A percentile compares a stretch with the other conserved stretches of the same genome.
Conservation (phyloP, 2,888 invertebrate species). For the Tetragonula carbonaria region DNA sequence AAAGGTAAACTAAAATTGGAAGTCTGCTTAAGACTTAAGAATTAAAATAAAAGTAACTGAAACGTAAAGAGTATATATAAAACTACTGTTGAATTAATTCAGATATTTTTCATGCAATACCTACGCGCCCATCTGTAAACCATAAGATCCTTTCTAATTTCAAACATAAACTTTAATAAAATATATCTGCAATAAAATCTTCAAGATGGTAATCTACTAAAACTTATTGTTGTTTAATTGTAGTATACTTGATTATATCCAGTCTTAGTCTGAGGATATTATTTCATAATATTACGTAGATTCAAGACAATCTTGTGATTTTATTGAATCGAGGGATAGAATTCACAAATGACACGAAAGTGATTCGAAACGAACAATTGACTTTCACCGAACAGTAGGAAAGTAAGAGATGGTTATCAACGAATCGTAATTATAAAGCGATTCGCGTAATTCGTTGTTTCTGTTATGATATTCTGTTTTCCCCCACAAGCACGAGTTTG, state of each 20-base stretch:
- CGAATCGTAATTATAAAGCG: conserved; percentile 11
- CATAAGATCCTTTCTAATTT: not conserved
- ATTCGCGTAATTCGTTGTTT: conserved; percentile 23
- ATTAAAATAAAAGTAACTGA: not conserved
- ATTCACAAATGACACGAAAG: conserved; percentile 33
- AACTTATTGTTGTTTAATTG: too few relatives aligned
- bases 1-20: too few relatives aligned
- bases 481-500: not conserved
- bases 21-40: too few relatives aligned
- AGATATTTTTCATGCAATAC: not conserved
- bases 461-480: conserved; percentile 7
- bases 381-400: conserved; percentile 27
- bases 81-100: not conserved
- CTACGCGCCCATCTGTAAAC: too few relatives aligned
- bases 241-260: too few relatives aligned
- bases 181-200: not conserved
- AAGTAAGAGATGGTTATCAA: conserved; percentile 9
- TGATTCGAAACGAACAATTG: conserved; percentile 28
- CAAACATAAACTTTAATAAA: not conserved
- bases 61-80: not conserved
- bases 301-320: not conserved
- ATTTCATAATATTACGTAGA: not conserved
- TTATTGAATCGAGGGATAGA: not conserved
- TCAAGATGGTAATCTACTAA: not conserved
- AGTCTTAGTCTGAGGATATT: too few relatives aligned